These are phyloP conservation scores for Nothobranchius kuhntae DNA, from an alignment of 2,113 vertebrate genomes.

Conservation along the genomic window DNA sequence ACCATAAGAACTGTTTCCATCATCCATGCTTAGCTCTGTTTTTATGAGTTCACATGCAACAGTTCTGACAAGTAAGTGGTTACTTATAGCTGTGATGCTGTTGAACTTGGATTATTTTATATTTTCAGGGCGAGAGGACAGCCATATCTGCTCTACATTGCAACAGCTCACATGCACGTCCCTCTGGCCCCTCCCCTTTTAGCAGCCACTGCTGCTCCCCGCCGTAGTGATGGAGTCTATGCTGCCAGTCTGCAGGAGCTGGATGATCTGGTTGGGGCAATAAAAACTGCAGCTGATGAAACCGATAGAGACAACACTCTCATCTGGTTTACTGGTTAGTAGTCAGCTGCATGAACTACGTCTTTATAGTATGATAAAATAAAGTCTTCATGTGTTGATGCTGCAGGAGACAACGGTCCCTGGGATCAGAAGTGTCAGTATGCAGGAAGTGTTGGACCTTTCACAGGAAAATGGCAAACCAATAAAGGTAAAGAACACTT, in stretches of 20 bases:
- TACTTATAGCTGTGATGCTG: not conserved
- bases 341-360: not conserved
- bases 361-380: not conserved
- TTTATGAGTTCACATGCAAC: too few relatives aligned
- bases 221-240: slow-evolving; percentile 60
- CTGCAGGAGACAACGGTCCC: slow-evolving; percentile 93
- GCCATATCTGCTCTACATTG: slow-evolving; percentile 91
- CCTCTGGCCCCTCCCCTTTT: slow-evolving; percentile 81
- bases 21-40: too few relatives aligned
- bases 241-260: slow-evolving; percentile 84
- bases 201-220: not conserved
- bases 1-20: too few relatives aligned
- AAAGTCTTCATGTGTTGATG: not conserved
- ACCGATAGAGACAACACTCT: slow-evolving; percentile 80
- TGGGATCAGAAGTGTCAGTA: slow-evolving; percentile 96
- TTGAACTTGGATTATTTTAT: not conserved
- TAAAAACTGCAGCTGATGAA: slow-evolving; percentile 77
- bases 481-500: slow-evolving; percentile 79
- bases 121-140: slow-evolving; percentile 71
- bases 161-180: slow-evolving; percentile 93
- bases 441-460: slow-evolving; percentile 87
- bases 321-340: slow-evolving; percentile 91
- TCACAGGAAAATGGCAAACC: slow-evolving; percentile 87
- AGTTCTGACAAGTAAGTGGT: too few relatives aligned
- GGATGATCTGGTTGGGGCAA: slow-evolving; percentile 86